phyloP scores from a whole-genome alignment of 2,113 vertebrate genomes.

The pig (Sus scrofa) region T2T-Sscrofa CM000830.6:41694501-41695000 shows the following conservation, averaged over 20 bases:
- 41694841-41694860: not conserved
- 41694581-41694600: too few relatives aligned
- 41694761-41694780: too few relatives aligned
- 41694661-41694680: too few relatives aligned
- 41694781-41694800: too few relatives aligned
- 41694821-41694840: not conserved
- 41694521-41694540: not conserved
- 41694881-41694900: not conserved
- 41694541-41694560: not conserved
- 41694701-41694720: too few relatives aligned
- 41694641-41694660: too few relatives aligned
- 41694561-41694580: too few relatives aligned
- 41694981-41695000: not conserved
- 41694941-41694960: not conserved
- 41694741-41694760: too few relatives aligned
- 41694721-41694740: too few relatives aligned
- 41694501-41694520: not conserved
- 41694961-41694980: not conserved
- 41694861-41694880: not conserved
- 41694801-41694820: constrained; percentile 16
- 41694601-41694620: too few relatives aligned
- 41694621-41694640: too few relatives aligned
- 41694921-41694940: not conserved
- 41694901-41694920: not conserved
- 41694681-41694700: too few relatives aligned